Percentiles rank a stretch among this genome's conserved stretches.
These are phyloP conservation scores for Rhabditoides inermis DNA, from an alignment of 2,888 invertebrate species.

Conservation along the genomic window DNA sequence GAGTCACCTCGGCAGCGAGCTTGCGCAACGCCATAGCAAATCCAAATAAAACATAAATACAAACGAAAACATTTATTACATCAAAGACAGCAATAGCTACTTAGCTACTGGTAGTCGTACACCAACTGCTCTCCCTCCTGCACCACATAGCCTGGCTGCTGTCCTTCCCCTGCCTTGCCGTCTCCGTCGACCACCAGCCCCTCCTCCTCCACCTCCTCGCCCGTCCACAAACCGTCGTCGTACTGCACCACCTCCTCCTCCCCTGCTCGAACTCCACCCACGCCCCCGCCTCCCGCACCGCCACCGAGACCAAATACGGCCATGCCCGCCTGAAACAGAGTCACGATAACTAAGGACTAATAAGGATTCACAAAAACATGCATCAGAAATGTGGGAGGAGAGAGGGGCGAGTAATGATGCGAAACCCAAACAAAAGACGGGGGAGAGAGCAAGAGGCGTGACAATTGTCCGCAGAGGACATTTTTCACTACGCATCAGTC, in stretches of 20 bases:
- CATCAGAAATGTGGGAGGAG: not conserved
- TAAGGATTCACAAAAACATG: slow-evolving; percentile 5
- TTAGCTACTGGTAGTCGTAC: not conserved
- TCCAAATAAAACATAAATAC: too few species aligned
- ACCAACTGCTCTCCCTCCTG: slow-evolving; percentile 9
- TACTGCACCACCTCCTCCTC: not conserved
- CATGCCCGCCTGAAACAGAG: not conserved
- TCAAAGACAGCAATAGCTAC: not conserved
- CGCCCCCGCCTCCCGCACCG: not conserved
- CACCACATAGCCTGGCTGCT: not conserved
- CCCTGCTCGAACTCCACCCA: not conserved
- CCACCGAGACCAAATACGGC: slow-evolving; percentile 2
- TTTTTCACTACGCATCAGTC: too few species aligned
- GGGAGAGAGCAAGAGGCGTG: too few species aligned
- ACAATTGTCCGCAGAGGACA: too few species aligned
- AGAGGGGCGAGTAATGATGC: not conserved
- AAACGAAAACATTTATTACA: too few species aligned
- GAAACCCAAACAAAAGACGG: too few species aligned
- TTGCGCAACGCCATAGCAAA: too few species aligned
- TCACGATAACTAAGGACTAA: not conserved
- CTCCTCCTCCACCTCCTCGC: not conserved
- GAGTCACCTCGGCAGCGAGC: too few species aligned
- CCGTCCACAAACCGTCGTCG: too few species aligned
- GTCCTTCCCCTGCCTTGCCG: not conserved
- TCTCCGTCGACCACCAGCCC: not conserved